Conservation (phyloP, 2,888 invertebrate species). For the Drosophila neutralis region DNA sequence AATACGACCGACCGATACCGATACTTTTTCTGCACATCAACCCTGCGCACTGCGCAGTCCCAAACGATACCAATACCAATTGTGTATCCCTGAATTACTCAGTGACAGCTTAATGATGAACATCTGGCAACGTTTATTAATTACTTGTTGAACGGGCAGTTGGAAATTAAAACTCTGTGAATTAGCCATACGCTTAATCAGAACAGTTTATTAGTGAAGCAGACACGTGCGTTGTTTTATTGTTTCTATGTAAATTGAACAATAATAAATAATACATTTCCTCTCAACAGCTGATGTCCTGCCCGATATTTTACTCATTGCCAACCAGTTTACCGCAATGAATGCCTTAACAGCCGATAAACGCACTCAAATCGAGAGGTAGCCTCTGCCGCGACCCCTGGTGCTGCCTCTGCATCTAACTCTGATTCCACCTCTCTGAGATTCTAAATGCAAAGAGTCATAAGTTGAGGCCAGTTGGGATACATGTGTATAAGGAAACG, state of each 20-base stretch:
- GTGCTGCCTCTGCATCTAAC: too few species aligned
- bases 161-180: not conserved
- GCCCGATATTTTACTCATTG: not conserved
- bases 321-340: not conserved
- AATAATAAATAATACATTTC: not conserved
- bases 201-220: not conserved
- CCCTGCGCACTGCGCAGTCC: slow-evolving; percentile 54
- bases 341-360: not conserved
- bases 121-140: slow-evolving; percentile 7
- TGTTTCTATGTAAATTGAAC: not conserved
- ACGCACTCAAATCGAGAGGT: not conserved
- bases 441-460: not conserved
- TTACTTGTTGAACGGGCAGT: slow-evolving; percentile 28
- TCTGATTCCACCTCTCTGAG: not conserved
- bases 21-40: slow-evolving; percentile 50
- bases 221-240: not conserved
- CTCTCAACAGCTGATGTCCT: not conserved
- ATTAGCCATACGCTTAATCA: not conserved
- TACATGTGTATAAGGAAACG: not conserved
- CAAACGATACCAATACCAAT: slow-evolving; percentile 21
- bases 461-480: not conserved
- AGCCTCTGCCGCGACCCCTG: not conserved
- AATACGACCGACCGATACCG: slow-evolving; percentile 56
- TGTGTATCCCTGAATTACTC: slow-evolving; percentile 29
- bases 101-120: not conserved